Percentiles rank a stretch among this genome's conserved stretches.
These are phyloP conservation scores for Tridacna gigas DNA, from an alignment of 2,888 invertebrate genomes.

Conservation along the genomic window DNA sequence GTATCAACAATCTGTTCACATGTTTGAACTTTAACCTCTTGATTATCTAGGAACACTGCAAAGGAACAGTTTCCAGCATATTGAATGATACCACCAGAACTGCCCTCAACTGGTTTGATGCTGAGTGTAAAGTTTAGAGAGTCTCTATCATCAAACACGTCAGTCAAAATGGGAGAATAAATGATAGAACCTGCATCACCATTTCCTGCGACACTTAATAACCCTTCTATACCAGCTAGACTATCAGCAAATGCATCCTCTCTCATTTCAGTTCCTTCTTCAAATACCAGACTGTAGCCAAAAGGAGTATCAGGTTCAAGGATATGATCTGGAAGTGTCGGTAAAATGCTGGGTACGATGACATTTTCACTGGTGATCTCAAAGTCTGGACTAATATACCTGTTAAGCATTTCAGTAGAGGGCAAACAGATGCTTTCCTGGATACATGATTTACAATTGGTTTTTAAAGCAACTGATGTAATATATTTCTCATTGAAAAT, in stretches of 20 bases:
- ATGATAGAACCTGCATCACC: constrained; percentile 41
- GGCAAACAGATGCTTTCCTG: constrained; percentile 32
- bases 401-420: constrained; percentile 4
- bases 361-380: constrained; percentile 22
- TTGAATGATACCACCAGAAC: constrained; percentile 46
- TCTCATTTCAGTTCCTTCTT: background rate
- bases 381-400: constrained; percentile 17
- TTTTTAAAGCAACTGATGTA: constrained; percentile 22
- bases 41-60: constrained; percentile 36
- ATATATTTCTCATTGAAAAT: constrained; percentile 36
- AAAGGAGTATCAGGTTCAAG: constrained; percentile 44
- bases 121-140: constrained; percentile 37
- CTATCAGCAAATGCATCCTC: constrained; percentile 10
- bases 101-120: constrained; percentile 32
- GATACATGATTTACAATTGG: constrained; percentile 34
- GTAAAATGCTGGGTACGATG: constrained; percentile 24
- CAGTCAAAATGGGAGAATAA: constrained; percentile 23
- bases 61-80: constrained; percentile 48
- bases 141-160: constrained; percentile 30
- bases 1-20: constrained; percentile 38
- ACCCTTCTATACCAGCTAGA: background rate
- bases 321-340: constrained; percentile 20
- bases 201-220: background rate
- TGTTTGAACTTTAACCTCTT: constrained; percentile 37
- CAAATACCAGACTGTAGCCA: constrained; percentile 37